Conservation (phyloP, 2,797 vertebrate genomes). For the Cuniculus paca region DNA sequence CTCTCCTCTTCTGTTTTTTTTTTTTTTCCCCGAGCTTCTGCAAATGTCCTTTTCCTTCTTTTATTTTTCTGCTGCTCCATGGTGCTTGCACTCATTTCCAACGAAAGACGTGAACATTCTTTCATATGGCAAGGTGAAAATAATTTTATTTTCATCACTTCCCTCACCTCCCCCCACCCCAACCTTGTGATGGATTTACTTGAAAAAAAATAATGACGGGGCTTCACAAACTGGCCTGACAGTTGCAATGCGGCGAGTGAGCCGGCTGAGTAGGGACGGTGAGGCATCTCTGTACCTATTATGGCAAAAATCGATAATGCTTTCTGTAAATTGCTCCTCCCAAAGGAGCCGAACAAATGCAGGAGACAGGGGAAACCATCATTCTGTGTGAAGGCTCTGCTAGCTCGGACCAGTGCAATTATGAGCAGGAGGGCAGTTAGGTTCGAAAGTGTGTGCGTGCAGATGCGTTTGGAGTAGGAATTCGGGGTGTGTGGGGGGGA, state of each 20-base stretch:
- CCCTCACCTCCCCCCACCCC: slow-evolving; percentile 80
- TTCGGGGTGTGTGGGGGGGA: not conserved
- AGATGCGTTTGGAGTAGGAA: slow-evolving; percentile 52
- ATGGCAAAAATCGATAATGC: slow-evolving; percentile 93
- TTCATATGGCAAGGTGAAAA: slow-evolving; percentile 91
- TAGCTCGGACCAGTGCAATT: slow-evolving; percentile 90
- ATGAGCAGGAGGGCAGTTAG: slow-evolving; percentile 86
- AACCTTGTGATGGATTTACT: slow-evolving; percentile 90
- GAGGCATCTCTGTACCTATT: slow-evolving; percentile 93
- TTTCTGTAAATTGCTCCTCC: slow-evolving; percentile 94
- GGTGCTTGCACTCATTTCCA: slow-evolving; percentile 92
- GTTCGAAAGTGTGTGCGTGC: not conserved
- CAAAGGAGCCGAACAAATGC: slow-evolving; percentile 92
- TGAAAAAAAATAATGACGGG: slow-evolving; percentile 91
- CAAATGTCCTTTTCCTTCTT: slow-evolving; percentile 88
- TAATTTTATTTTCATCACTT: slow-evolving; percentile 91
- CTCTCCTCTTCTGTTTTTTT: slow-evolving; percentile 70
- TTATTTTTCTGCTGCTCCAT: slow-evolving; percentile 89
- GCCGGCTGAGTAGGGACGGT: slow-evolving; percentile 89
- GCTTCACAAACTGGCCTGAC: slow-evolving; percentile 91
- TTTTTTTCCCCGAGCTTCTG: slow-evolving; percentile 79
- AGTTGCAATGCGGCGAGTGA: slow-evolving; percentile 90
- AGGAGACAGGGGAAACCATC: slow-evolving; percentile 91
- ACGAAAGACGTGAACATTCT: slow-evolving; percentile 88
- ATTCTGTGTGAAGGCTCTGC: slow-evolving; percentile 90